A percentile compares a stretch with the other conserved stretches of the same genome.
phyloP scores from a whole-genome alignment of 2,797 vertebrate genomes.

The Myotis vivesi region DNA sequence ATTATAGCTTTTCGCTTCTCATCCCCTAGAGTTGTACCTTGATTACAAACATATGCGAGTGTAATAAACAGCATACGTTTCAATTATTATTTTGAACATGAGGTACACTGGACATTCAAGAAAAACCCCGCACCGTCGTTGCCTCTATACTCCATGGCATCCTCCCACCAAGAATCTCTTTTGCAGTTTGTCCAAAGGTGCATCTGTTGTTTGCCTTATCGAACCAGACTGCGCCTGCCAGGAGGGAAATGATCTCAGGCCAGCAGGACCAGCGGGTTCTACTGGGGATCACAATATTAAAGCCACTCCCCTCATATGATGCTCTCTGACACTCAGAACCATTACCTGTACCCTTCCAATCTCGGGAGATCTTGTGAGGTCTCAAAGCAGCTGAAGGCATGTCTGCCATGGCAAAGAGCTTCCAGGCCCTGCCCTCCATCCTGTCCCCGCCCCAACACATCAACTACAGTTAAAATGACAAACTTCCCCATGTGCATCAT shows the following conservation, averaged over 20 bases:
- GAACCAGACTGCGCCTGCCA: not conserved
- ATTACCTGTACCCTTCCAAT: not conserved
- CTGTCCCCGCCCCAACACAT: no score
- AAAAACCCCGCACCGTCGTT: slow-evolving; percentile 14
- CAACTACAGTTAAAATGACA: not conserved
- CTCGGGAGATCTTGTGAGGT: fast-evolving
- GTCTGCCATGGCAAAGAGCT: not conserved
- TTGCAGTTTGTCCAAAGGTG: not conserved
- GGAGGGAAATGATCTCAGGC: not conserved
- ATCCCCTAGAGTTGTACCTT: slow-evolving; percentile 81
- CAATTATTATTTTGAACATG: slow-evolving; percentile 79
- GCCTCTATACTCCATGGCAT: not conserved
- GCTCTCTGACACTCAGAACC: not conserved
- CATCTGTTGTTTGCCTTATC: slow-evolving; percentile 3
- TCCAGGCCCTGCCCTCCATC: not conserved
- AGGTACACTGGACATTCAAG: slow-evolving; percentile 67
- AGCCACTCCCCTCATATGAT: not conserved
- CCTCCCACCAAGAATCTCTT: slow-evolving; percentile 50
- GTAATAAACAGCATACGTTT: slow-evolving; percentile 82
- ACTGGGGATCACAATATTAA: not conserved
- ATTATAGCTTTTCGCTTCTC: slow-evolving; percentile 82
- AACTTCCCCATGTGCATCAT: fast-evolving
- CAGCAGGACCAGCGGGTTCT: not conserved
- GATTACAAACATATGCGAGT: slow-evolving; percentile 83
- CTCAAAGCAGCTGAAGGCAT: not conserved